Evolutionary conservation across 2,797 vertebrate genomes (phyloP), one percentile per base, ranked within the genome.

Genomic region (Thunnus albacares): DNA sequence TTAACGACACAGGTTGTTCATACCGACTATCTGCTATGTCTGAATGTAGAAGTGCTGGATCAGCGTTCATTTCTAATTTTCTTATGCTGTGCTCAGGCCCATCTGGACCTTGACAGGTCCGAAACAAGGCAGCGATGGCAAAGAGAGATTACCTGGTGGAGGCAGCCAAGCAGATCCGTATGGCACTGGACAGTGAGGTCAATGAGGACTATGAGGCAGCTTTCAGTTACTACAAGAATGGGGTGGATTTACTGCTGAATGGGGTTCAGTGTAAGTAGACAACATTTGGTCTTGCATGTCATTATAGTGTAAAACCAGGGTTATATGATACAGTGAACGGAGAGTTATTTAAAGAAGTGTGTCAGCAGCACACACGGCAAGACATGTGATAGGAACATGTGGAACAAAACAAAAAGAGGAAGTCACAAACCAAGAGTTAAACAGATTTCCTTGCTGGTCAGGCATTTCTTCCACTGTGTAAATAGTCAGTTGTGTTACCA

Each of bases 151-250:
- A 99, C 92, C 94, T 99, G 92, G 95, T 99, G 90, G 98, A 99
- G 63, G 98, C 98, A 0, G 98, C 98, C 87, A 97, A 97, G 62
- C 98, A 99, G 95, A 98, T 99, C 86, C 97, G 93, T 63, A 96
- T 98, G 96, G 98, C 98, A 0, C 93, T 99, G 94, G 98, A 99
- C 94, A 94, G 97, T 0, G 98, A 99, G 53, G 97, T 98, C 77
- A 98, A 96, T 6, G 98, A 99, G 88, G 98, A 99, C 94, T 99
- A 99, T 0, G 97, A 99, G 87, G 98, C 98, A 0, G 97, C 98
- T 43, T 99, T 99, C 94, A 98, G 97, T 86, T 97, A 99, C 93
- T 99, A 99, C 88, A 98, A 99, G 95, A 99, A 99, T 0, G 97
- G 98, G 0, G 98, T 99, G 84, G 98, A 99, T 24, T 90, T 98